Evolutionary conservation across 2,797 vertebrate genomes (phyloP), one percentile per base, ranked within the genome.

Genomic region (Silurus aristotelis): DNA sequence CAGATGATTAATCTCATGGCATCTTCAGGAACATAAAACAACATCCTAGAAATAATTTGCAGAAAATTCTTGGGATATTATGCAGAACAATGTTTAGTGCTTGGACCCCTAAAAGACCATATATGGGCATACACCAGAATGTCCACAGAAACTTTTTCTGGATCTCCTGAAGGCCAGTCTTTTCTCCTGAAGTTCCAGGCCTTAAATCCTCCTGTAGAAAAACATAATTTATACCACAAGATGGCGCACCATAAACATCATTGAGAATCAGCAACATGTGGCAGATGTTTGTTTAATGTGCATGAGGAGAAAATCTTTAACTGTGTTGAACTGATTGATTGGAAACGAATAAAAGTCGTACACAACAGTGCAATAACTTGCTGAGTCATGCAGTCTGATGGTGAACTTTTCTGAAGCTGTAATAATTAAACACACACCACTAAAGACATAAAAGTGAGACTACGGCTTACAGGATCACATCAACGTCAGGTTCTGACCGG

Each of bases 181-280:
- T 38, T 38, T 38, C 31, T 38, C 31, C 31, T 38, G 31, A 38
- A 7, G 66, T 15, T 4, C 66, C 38, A 38, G 31, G 27, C 27
- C 7, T 67, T 27, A 27, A 38, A 68, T 68, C 7, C 8, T 19
- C 15, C 7, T 68, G 6, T 70, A 43, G 67, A 9, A 19, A 46
- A 48, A 71, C 10, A 31, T 27, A 60, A 20, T 9, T 78, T 78
- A 22, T 14, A 78, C 76, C 76, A 78, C 76, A 58, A 78, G 76
- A 43, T 61, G 55, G 76, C 0, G 56, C 55, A 78, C 56, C 38
- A 22, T 38, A 38, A 19, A 20, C 52, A 77, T 77, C 55, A 20
- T 3, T 43, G 9, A 71, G 68, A 71, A 20, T 71, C 17, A 71
- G 43, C 19, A 71, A 10, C 10, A 10, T 22, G 4, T 10, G 46